These are phyloP conservation scores for Brachyptera risi DNA, from an alignment of 2,888 invertebrate species.

Conservation along the genomic window DNA sequence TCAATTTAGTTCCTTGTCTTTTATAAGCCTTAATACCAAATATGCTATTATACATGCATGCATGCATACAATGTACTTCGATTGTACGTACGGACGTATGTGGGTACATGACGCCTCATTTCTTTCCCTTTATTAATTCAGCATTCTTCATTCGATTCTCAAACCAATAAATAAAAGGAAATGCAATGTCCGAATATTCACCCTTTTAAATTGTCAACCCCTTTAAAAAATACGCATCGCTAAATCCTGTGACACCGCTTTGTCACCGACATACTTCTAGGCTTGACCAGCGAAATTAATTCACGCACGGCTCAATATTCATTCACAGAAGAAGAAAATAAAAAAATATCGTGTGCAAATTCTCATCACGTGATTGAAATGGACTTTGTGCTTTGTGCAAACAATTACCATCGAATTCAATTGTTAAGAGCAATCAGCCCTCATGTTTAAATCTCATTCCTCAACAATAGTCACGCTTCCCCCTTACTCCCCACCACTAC, in stretches of 20 bases:
- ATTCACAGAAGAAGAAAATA: no score
- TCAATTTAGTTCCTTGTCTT: no score
- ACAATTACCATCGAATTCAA: constrained; percentile 14
- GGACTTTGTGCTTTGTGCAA: constrained; percentile 6
- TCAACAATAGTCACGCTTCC: neutral
- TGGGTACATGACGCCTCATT: no score
- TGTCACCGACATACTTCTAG: neutral
- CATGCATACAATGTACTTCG: no score
- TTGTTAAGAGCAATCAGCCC: constrained; percentile 17
- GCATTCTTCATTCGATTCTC: no score
- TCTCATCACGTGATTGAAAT: neutral
- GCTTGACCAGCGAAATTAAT: constrained; percentile 2
- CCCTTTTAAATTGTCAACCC: neutral
- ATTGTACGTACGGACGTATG: no score
- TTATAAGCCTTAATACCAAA: no score
- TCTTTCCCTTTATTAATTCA: no score
- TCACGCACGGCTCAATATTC: neutral
- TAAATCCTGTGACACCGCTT: neutral
- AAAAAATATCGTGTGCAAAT: constrained; percentile 7
- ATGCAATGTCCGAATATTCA: neutral
- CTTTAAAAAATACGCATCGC: neutral
- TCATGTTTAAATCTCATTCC: constrained; percentile 4
- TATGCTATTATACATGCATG: no score
- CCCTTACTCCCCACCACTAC: neutral
- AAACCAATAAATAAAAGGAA: no score